Evolutionary conservation across 2,113 vertebrate species (phyloP), one percentile per base, ranked within the genome.

Genomic region (Actinemys pallida): DNA sequence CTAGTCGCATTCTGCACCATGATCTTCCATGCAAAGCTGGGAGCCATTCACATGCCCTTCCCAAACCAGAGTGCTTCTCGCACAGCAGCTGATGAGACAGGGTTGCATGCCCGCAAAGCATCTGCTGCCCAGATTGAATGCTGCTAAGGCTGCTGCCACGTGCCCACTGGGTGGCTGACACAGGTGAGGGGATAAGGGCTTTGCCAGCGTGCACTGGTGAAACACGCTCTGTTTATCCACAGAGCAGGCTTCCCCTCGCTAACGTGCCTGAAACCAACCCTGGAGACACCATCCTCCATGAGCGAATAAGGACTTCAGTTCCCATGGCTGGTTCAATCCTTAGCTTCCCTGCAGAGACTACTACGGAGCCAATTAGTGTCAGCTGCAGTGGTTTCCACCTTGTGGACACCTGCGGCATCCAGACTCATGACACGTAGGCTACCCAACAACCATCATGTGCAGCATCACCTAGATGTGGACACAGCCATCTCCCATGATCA

Each of bases 361-460:
- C 83, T 3, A 92, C 90, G 27, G 50, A 83, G 25, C 17, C 4
- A n/a, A n/a, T n/a, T 8, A 35, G 27, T 62, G 57, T 27, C 27
- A 29, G 29, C 29, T 62, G 59, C 69, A 50, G 9, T 1, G 3
- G 12, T 22, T 20, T 86, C 17, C 13, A 49, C 9, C 2, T 2
- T 2, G 6, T 5, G 11, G 69, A 80, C 11, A 81, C 9, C 16
- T 29, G 4, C 27, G 10, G 62, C 49, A 42, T 25, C 14, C 24
- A 29, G 31, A 52, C 8, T 27, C 84, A 19, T 19, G 62, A 19
- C 62, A 39, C 35, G 3, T 13, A 57, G 14, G 39, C 22, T 0
- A 5, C 1, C 7, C 16, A 1, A 53, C 10, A 92, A 81, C 83
- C 1, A 10, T 13, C 0, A 0, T 6, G 10, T 72, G 25, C 5